A percentile compares a stretch with the other conserved stretches of the same genome.
phyloP scores from a whole-genome alignment of 1,140 invertebrate genomes.

The Delia radicum region DNA sequence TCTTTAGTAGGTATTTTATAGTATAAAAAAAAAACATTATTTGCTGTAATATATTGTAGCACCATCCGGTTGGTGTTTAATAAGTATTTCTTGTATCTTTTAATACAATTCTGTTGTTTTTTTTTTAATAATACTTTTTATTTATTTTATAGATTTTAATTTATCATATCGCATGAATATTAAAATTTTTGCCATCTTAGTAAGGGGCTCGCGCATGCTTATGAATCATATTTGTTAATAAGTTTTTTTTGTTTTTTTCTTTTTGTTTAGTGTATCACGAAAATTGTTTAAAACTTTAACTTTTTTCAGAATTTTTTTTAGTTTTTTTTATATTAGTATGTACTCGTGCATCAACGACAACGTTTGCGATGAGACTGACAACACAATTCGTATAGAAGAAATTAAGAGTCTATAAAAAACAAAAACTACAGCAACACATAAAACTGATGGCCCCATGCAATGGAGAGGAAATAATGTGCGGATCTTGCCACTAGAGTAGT shows the following conservation, averaged over 20 bases:
- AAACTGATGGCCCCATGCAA: neutral
- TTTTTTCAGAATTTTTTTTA: slow-evolving; percentile 5
- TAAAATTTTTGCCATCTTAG: too few relatives aligned
- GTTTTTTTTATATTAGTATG: neutral
- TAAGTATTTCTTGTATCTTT: too few relatives aligned
- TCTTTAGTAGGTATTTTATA: too few relatives aligned
- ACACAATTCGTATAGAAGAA: neutral
- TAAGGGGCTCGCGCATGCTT: neutral
- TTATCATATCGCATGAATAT: too few relatives aligned
- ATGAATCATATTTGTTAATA: slow-evolving; percentile 12
- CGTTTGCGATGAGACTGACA: slow-evolving; percentile 10
- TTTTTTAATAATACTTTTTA: too few relatives aligned
- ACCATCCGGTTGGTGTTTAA: too few relatives aligned
- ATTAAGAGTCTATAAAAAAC: neutral
- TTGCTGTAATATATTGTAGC: too few relatives aligned
- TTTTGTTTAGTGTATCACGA: too few relatives aligned
- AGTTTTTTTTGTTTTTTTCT: neutral
- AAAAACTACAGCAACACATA: neutral
- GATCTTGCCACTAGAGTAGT: neutral
- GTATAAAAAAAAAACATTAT: too few relatives aligned
- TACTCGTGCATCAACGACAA: neutral
- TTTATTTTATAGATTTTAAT: too few relatives aligned
- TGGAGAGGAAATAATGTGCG: neutral
- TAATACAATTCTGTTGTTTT: too few relatives aligned
- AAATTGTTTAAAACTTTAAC: neutral